Conservation (phyloP, 2,888 invertebrate species). For the Tipula helvola region DNA sequence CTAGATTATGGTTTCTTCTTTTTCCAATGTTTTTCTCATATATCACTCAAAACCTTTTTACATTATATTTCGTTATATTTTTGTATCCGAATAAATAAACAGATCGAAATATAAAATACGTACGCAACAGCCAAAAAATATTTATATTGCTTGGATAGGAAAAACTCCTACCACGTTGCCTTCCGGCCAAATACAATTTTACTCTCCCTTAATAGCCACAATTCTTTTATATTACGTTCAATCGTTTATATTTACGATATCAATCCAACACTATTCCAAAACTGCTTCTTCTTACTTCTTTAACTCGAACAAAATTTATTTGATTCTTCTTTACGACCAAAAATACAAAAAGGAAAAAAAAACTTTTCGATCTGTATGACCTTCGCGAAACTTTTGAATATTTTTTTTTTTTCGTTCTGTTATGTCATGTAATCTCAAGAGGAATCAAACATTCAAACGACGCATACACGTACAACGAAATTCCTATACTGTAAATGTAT, state of each 20-base stretch:
- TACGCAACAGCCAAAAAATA: neutral
- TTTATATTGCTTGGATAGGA: neutral
- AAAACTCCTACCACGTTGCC: neutral
- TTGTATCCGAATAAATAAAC: neutral
- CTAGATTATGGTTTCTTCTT: neutral
- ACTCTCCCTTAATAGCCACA: neutral
- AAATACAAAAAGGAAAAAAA: neutral
- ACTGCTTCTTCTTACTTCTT: neutral
- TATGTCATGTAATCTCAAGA: neutral
- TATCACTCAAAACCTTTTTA: neutral
- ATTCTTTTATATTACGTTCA: neutral
- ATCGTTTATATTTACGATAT: neutral
- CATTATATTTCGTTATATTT: neutral
- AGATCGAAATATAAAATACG: neutral
- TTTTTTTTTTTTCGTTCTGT: neutral
- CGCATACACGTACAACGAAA: neutral
- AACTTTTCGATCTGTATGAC: neutral
- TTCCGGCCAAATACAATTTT: neutral
- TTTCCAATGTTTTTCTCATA: neutral
- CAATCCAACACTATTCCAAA: neutral
- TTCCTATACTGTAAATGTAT: neutral
- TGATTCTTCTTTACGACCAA: neutral
- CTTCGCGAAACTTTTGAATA: neutral
- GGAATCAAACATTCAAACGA: neutral
- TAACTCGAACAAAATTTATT: neutral